Evolutionary conservation across 1,140 invertebrate genomes (phyloP), one percentile per base, ranked within the genome.

Genomic region (Bicyclus anynana): DNA sequence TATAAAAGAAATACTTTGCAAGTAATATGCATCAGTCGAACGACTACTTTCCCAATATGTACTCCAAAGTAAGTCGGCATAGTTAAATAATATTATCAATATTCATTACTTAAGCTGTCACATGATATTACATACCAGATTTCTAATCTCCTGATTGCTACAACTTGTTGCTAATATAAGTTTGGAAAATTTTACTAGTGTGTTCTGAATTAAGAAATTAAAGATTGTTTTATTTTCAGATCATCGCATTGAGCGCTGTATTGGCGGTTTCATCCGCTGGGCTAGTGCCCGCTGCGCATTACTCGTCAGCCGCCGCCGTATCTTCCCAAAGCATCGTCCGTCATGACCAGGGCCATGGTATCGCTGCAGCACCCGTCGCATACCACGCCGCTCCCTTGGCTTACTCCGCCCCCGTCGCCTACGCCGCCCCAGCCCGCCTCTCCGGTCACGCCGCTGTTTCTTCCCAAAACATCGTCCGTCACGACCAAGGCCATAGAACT

Each of bases 221-320:
- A 12, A 5, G n/a, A 5, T 35, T 38, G 4, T 2, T 38, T 44
- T 21, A 16, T 12, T 44, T 44, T 20, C 68, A 87, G 84, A 62
- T 84, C 16, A 5, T 85, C 7, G 62, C 68, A 21, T 44, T 87
- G 17, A 74, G 74, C 54, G 80, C 77, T 23, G 52, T 85, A 5
- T 44, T 84, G 62, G 82, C 76, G 37, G 74, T 76, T 20, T 67
- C 73, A 26, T 58, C 73, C 40, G 80, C 80, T 37, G 79, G 79
- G 17, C 65, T 84, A 38, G 65, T 84, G 44, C 65, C 80, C 20
- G 67, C 67, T 37, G 68, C 70, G 0, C 70, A 74, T 50, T 74
- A 75, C 53, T 65, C 70, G 21, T 53, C 69, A 5, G 74, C 74
- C 21, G 61, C 62, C 0, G 75, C 70, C 9, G 75, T 74, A 13